Evolutionary conservation across 1,140 invertebrate genomes (phyloP), one percentile per base, ranked within the genome.

Genomic region (Acromyrmex charruanus): DNA sequence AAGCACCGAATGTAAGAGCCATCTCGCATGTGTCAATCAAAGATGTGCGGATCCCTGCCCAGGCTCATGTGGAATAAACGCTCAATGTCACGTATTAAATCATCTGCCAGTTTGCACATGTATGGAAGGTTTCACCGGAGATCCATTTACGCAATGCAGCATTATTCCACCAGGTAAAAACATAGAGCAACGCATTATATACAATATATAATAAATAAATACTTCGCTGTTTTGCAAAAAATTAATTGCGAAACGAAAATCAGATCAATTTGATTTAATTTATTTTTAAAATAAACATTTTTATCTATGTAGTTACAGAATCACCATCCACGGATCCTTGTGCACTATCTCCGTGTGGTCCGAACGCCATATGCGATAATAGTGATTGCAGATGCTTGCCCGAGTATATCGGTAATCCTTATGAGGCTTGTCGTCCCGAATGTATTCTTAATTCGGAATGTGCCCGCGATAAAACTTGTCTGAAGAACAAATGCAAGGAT

Each of bases 391-490:
- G 96, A 59, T 98, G 97, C 93, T 93, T 97, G 55, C 95, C 96
- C 59, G 97, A 97, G 90, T 98, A 97, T 88, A 95, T 96, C 85
- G 98, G 98, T 53, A 98, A 98, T 95, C 97, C 98, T 61, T 98
- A 97, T 88, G 97, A 97, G 94, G 97, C 97, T 3, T 98, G 98
- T 91, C 95, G 97, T 90, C 98, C 98, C 6, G 97, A 98, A 94
- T 98, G 98, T 92, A 97, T 98, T 6, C 95, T 97, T 7, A 98
- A 97, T 91, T 96, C 97, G 21, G 98, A 98, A 94, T 98, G 98
- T 94, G 96, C 96, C 18, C 96, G 97, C 88, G 97, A 98, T 92
- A 97, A 97, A 93, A 97, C 97, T 55, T 98, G 98, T 92, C 96
- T 98, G 77, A 96, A 97, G 90, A 98, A 98, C 87, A 98, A 98